These are phyloP conservation scores for Eublepharis macularius DNA, from an alignment of 2,113 vertebrate genomes.

Conservation along the genomic window DNA sequence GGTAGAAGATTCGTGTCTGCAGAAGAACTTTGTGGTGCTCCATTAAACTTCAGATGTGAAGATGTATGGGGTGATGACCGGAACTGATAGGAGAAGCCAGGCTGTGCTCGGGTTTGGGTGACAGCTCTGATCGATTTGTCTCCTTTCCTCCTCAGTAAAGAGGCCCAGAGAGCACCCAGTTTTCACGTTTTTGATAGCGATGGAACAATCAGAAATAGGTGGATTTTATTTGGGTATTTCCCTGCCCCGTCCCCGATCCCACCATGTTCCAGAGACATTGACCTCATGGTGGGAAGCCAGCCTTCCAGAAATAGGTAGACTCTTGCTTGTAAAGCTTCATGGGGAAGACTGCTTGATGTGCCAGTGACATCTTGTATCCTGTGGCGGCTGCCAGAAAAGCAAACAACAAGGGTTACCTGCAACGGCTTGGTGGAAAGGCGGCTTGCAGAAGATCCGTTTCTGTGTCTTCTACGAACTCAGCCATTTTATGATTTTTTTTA, in stretches of 20 bases:
- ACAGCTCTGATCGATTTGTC: background rate
- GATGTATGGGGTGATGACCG: background rate
- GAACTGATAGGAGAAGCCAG: background rate
- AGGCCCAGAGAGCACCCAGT: background rate
- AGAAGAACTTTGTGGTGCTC: background rate
- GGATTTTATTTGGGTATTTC: background rate
- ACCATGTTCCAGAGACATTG: background rate
- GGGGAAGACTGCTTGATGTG: no score
- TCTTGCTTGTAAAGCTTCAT: background rate
- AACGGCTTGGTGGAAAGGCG: no score
- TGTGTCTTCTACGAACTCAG: constrained; percentile 13
- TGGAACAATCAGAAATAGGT: background rate
- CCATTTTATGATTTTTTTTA: constrained; percentile 28
- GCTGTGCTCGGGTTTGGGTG: background rate
- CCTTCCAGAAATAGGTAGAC: background rate
- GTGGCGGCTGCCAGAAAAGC: background rate
- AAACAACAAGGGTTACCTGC: background rate
- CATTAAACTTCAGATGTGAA: background rate
- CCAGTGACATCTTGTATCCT: background rate
- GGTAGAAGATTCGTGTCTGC: background rate
- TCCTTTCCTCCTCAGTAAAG: background rate
- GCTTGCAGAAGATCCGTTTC: background rate
- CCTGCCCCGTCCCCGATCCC: no score
- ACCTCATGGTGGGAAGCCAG: background rate
- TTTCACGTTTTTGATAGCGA: background rate